These are phyloP conservation scores for Chroicocephalus ridibundus DNA, from an alignment of 2,113 vertebrate genomes.

Conservation along the genomic window DNA sequence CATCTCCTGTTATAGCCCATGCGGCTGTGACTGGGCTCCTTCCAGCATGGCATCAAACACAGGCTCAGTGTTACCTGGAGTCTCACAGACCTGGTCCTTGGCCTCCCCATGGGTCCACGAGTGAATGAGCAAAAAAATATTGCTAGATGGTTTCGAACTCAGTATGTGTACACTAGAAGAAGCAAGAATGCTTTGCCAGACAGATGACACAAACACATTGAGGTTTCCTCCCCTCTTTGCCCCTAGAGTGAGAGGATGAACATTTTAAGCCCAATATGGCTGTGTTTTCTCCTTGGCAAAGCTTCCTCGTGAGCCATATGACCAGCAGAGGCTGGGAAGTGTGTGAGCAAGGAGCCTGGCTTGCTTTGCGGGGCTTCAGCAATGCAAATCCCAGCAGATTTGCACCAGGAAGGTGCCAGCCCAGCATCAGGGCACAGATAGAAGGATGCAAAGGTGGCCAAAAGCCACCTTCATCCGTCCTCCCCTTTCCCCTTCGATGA, in stretches of 20 bases:
- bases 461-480: background rate
- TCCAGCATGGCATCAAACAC: background rate
- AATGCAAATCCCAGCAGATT: background rate
- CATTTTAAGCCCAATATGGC: background rate
- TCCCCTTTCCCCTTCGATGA: background rate
- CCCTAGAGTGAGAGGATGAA: background rate
- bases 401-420: background rate
- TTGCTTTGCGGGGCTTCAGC: background rate
- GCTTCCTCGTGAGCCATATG: rapidly evolving
- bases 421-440: background rate
- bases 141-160: background rate
- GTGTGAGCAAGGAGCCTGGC: background rate
- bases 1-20: background rate
- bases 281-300: background rate
- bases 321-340: background rate
- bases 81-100: background rate
- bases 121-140: background rate
- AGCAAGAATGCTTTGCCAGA: background rate
- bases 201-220: background rate
- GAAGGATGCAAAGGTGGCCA: background rate
- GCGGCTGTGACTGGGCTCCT: background rate
- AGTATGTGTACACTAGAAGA: background rate
- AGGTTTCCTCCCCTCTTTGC: background rate
- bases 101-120: rapidly evolving
- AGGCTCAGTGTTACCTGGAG: background rate